These are phyloP conservation scores for Lithophane semibrunnea DNA, from an alignment of 2,888 invertebrate species.

Conservation along the genomic window DNA sequence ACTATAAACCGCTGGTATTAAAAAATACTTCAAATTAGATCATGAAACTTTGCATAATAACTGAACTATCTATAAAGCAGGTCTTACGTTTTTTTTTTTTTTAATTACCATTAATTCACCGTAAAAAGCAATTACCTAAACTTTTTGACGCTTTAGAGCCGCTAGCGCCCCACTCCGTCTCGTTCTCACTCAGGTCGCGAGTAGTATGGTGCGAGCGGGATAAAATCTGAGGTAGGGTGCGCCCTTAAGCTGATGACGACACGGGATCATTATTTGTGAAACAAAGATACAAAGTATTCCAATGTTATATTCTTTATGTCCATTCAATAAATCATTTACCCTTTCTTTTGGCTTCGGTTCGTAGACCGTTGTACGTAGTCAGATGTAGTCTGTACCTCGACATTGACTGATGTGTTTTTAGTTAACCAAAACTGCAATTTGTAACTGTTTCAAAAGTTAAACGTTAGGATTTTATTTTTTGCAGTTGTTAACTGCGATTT, in stretches of 20 bases:
- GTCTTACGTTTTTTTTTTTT: too few species aligned
- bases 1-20: too few species aligned
- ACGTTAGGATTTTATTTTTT: slow-evolving; percentile 40
- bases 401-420: slow-evolving; percentile 53
- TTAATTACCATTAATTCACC: too few species aligned
- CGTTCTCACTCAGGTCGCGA: too few species aligned
- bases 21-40: too few species aligned
- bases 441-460: slow-evolving; percentile 55
- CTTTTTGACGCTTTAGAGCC: too few species aligned
- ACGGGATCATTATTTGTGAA: neutral
- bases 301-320: slow-evolving; percentile 16
- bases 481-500: slow-evolving; percentile 35
- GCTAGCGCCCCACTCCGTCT: too few species aligned
- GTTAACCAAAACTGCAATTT: slow-evolving; percentile 53
- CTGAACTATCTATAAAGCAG: too few species aligned
- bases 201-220: too few species aligned
- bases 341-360: slow-evolving; percentile 38
- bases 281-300: slow-evolving; percentile 17
- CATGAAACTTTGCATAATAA: too few species aligned
- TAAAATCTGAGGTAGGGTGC: too few species aligned
- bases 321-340: slow-evolving; percentile 37
- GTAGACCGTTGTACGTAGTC: slow-evolving; percentile 39
- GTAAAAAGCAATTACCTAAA: too few species aligned
- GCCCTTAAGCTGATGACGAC: neutral
- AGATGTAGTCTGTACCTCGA: slow-evolving; percentile 44